Evolutionary conservation across 30 jellyfish, hydroid and myxozoan species (phyloP).

Genomic region (Pseudorhiza aurosa): DNA sequence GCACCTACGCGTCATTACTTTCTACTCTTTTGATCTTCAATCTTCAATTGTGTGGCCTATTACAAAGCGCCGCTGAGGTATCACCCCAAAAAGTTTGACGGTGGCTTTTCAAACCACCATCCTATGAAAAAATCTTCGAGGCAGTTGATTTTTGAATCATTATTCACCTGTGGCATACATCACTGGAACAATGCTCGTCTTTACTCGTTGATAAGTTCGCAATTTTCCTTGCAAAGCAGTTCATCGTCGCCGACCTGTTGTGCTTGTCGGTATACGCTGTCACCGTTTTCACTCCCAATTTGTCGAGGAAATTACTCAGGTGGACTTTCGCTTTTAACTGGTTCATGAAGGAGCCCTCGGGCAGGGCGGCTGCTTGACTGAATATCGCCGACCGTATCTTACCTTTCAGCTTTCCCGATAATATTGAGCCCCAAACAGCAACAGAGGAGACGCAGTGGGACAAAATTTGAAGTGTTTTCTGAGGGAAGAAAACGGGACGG

Average conservation of each 20-base stretch:
- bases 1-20: too few species aligned
- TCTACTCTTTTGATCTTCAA: too few species aligned
- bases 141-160: too few species aligned
- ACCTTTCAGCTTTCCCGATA: slow-evolving; percentile 64
- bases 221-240: slow-evolving; percentile 38
- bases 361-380: slow-evolving; percentile 69
- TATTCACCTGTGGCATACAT: slow-evolving; percentile 76
- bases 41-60: too few species aligned
- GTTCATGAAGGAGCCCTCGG: slow-evolving; percentile 64
- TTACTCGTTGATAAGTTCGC: slow-evolving; percentile 3
- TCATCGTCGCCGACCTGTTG: slow-evolving; percentile 13
- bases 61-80: too few species aligned
- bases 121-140: too few species aligned
- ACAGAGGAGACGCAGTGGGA: slow-evolving; percentile 66
- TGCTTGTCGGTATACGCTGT: slow-evolving; percentile 51
- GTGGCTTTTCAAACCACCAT: too few species aligned
- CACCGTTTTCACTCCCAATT: slow-evolving; percentile 64
- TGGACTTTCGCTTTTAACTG: slow-evolving; percentile 53
- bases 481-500: too few species aligned
- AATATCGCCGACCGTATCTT: slow-evolving; percentile 57
- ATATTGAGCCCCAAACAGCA: slow-evolving; percentile 49
- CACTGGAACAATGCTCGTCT: slow-evolving; percentile 66
- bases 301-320: slow-evolving; percentile 24
- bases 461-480: slow-evolving; percentile 63
- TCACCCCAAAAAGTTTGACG: too few species aligned